Evolutionary conservation across 2,888 invertebrate genomes (phyloP).

Genomic region (Oxycera nigricornis): DNA sequence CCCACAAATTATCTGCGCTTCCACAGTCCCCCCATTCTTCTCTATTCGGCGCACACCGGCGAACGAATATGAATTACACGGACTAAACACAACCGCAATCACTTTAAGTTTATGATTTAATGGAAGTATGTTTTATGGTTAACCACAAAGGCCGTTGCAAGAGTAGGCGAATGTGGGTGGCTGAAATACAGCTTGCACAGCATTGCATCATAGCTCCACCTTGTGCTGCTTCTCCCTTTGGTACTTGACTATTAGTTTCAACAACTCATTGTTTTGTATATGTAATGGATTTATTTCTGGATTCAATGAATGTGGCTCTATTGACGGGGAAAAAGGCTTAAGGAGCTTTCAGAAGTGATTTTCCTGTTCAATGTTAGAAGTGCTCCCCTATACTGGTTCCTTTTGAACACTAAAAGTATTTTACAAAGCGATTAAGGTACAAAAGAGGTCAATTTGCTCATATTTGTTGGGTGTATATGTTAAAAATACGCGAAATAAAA

Average conservation of each 20-base stretch:
- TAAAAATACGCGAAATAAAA: background rate
- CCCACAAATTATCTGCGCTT: background rate
- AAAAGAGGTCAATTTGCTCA: conserved; percentile 38
- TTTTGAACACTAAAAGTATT: conserved; percentile 26
- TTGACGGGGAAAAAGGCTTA: conserved; percentile 25
- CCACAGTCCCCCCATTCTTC: no score
- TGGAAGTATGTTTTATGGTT: conserved; percentile 45
- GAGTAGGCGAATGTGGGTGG: conserved; percentile 8
- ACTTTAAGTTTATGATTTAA: conserved; percentile 46
- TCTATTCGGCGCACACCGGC: background rate
- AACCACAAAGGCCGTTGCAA: conserved; percentile 25
- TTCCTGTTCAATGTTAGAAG: conserved; percentile 25
- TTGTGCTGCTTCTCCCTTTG: background rate
- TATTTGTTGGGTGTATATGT: conserved; percentile 14
- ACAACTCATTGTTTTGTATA: conserved; percentile 40
- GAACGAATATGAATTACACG: conserved; percentile 12
- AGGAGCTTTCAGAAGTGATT: conserved; percentile 33
- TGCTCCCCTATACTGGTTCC: background rate
- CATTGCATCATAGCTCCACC: background rate
- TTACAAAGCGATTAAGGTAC: conserved; percentile 38
- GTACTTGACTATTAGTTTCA: conserved; percentile 38
- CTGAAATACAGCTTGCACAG: background rate
- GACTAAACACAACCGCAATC: conserved; percentile 36
- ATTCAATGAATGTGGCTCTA: conserved; percentile 16
- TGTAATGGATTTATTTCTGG: conserved; percentile 39